A percentile compares a stretch with the other conserved stretches of the same genome.
phyloP scores from a whole-genome alignment of 1,140 invertebrate genomes.

The Sinonovacula constricta region DNA sequence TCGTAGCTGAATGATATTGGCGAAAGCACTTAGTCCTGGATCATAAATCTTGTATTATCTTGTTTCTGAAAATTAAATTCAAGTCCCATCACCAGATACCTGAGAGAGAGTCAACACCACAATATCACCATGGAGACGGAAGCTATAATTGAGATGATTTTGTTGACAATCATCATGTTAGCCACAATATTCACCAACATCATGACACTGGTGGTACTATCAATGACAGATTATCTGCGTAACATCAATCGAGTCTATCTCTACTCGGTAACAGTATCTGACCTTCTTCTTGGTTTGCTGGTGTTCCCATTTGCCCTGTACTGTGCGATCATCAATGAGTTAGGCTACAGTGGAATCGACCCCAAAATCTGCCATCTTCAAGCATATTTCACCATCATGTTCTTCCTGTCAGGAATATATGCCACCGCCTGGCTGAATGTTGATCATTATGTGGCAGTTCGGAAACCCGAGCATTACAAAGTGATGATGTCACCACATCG shows the following conservation, averaged over 20 bases:
- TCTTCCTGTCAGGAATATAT: constrained; percentile 94
- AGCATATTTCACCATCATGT: constrained; percentile 93
- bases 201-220: constrained; percentile 65
- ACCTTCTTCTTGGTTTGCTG: constrained; percentile 91
- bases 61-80: too few species aligned
- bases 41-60: too few species aligned
- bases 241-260: constrained; percentile 72
- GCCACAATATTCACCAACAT: constrained; percentile 65
- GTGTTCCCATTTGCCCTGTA: constrained; percentile 96
- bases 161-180: constrained; percentile 62
- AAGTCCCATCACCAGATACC: too few species aligned
- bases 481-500: constrained; percentile 93
- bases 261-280: constrained; percentile 90
- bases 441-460: constrained; percentile 93
- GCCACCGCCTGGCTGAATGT: constrained; percentile 98
- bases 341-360: constrained; percentile 83
- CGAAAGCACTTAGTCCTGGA: too few species aligned
- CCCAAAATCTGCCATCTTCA: constrained; percentile 84
- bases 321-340: constrained; percentile 87
- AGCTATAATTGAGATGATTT: constrained; percentile 51
- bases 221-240: constrained; percentile 62
- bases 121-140: too few species aligned
- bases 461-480: constrained; percentile 96
- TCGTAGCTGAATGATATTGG: too few species aligned
- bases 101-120: too few species aligned